Evolutionary conservation across 1,140 invertebrate species (phyloP), one percentile per base, ranked within the genome.

Genomic region (Manduca sexta): DNA sequence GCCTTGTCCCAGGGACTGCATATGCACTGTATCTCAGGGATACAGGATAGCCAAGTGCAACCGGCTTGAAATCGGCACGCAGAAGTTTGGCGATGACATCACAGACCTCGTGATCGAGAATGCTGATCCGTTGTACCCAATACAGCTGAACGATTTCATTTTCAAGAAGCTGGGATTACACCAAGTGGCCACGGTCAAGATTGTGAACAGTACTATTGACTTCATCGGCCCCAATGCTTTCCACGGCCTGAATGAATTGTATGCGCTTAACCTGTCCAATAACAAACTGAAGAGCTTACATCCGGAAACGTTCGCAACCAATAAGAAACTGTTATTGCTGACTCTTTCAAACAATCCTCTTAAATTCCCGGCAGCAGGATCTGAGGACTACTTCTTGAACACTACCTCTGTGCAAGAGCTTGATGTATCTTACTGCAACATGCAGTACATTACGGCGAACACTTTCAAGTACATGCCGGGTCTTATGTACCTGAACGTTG

Each of bases 301-400:
- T 57, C 89, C 90, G 0, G 88, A 92, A 50, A 90, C 90, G 1
- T 93, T 93, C 71, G 83, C 87, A 2, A 88, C 86, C 41, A 92
- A 91, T 58, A 89, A 87, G 31, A 90, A 91, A 55, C 67, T 93
- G 7, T 86, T 89, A 29, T 75, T 91, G 18, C 67, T 93, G 1
- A 90, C 90, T n/a, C 89, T 93, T 14, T 88, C 91, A 6, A 88
- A 90, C 21, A 92, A 93, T 61, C 90, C 91, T 21, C 74, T 92
- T n/a, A 88, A 87, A 37, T 79, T 88, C 47, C 81, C 79, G 3
- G 79, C 84, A 33, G 70, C 82, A 7, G 70, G 67, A 0, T 63
- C 74, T 1, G 76, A 83, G 12, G 81, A 89, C 7, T 89, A 88
- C 49, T 83, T 92, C 26, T 61, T 91, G 2, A 87, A 90, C 44